Conservation (phyloP, 2,888 invertebrate genomes). For the Lasioglossum marginatum region DNA sequence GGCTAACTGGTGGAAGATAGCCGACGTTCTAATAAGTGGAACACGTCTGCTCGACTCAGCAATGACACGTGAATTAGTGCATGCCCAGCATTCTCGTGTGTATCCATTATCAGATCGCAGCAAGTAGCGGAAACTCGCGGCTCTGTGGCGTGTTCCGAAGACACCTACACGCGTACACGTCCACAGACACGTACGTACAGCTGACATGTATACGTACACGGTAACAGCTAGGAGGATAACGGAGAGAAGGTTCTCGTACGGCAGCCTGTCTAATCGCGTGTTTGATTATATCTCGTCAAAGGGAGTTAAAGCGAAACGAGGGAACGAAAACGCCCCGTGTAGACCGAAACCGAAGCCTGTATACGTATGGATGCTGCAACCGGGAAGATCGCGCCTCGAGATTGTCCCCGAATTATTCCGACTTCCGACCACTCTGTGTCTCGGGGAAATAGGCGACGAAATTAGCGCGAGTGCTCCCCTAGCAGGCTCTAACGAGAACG, state of each 20-base stretch:
- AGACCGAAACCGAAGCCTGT: conserved; percentile 4
- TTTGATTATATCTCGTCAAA: conserved; percentile 62
- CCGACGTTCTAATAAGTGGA: conserved; percentile 34
- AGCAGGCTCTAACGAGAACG: neutral
- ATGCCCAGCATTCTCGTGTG: conserved; percentile 24
- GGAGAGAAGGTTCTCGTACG: conserved; percentile 15
- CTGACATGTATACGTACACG: neutral
- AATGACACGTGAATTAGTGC: conserved; percentile 34
- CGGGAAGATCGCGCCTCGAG: conserved; percentile 12
- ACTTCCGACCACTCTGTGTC: neutral
- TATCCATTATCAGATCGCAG: conserved; percentile 46
- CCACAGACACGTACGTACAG: neutral
- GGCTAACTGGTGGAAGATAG: conserved; percentile 6
- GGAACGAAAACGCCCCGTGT: neutral
- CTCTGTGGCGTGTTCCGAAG: conserved; percentile 1
- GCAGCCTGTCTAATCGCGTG: conserved; percentile 61
- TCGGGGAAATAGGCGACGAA: conserved; percentile 10
- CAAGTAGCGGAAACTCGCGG: conserved; percentile 12
- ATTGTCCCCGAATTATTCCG: conserved; percentile 15
- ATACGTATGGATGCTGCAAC: conserved; percentile 2
- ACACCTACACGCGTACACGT: neutral
- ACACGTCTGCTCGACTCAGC: conserved; percentile 22
- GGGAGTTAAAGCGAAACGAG: conserved; percentile 34
- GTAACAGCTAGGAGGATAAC: neutral
- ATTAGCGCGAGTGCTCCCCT: neutral